Conservation (phyloP, 2,797 vertebrate species). For the Rhinoraja longicauda region DNA sequence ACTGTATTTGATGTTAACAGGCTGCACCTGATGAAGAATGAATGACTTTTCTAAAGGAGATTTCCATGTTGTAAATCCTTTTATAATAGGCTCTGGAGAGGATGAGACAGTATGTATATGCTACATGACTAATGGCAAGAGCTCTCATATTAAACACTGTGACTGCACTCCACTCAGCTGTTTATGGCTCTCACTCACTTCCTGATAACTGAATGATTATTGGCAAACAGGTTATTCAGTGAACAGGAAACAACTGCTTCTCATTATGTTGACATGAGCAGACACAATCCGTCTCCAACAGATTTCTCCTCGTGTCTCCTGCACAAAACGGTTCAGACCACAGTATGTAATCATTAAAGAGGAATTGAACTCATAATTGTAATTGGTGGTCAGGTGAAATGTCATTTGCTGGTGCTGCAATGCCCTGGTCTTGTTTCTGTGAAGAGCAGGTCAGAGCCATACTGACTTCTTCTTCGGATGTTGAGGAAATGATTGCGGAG, state of each 20-base stretch:
- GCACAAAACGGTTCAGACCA: conserved; percentile 27
- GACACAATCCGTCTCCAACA: conserved; percentile 35
- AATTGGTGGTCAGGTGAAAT: conserved; percentile 32
- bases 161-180: conserved; percentile 35
- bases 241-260: conserved; percentile 39
- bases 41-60: conserved; percentile 31
- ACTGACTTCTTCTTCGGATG: conserved; percentile 34
- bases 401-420: conserved; percentile 34
- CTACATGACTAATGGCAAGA: conserved; percentile 31
- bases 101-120: conserved; percentile 26
- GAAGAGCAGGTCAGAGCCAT: conserved; percentile 34
- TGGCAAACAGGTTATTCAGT: conserved; percentile 39
- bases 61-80: conserved; percentile 29
- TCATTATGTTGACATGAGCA: conserved; percentile 38
- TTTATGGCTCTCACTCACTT: conserved; percentile 38
- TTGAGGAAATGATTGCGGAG: conserved; percentile 35
- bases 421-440: conserved; percentile 22
- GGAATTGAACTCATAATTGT: conserved; percentile 34
- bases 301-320: conserved; percentile 33
- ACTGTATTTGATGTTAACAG: conserved; percentile 11
- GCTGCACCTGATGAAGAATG: conserved; percentile 19
- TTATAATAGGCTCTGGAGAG: conserved; percentile 20
- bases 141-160: conserved; percentile 27
- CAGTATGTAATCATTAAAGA: conserved; percentile 32
- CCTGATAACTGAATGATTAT: conserved; percentile 39